These are phyloP conservation scores for Pararge aegeria DNA, from an alignment of 1,140 invertebrate genomes.

Conservation along the genomic window DNA sequence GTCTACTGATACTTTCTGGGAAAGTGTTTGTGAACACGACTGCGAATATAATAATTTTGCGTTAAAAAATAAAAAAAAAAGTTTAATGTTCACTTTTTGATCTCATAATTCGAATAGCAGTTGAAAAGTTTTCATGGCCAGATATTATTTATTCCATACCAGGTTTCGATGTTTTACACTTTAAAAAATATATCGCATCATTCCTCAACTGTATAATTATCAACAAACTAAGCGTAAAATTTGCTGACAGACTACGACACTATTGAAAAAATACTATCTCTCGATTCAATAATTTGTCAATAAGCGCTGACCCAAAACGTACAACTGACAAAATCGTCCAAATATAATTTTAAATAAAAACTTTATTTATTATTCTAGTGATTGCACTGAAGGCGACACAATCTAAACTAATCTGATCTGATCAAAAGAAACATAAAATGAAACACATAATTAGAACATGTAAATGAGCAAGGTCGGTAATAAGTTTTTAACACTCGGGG, in stretches of 20 bases:
- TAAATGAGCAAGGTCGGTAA: constrained; percentile 25
- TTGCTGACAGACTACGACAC: constrained; percentile 43
- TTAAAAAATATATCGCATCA: constrained; percentile 26
- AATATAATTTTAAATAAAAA: constrained; percentile 13
- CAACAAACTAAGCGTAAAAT: constrained; percentile 57
- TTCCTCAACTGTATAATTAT: constrained; percentile 69
- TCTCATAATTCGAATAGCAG: too few relatives aligned
- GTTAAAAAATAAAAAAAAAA: too few relatives aligned
- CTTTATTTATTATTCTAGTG: constrained; percentile 10
- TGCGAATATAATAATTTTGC: too few relatives aligned
- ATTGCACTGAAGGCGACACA: constrained; percentile 25
- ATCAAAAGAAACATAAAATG: constrained; percentile 6
- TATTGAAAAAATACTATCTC: constrained; percentile 61
- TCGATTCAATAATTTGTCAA: constrained; percentile 18
- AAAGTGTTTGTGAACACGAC: too few relatives aligned
- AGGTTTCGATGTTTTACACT: constrained; percentile 16
- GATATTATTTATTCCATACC: constrained; percentile 1
- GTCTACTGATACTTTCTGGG: too few relatives aligned
- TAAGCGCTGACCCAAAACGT: constrained; percentile 8
- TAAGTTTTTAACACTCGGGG: neutral
- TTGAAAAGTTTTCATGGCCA: neutral
- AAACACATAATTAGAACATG: constrained; percentile 14
- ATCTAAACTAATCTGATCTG: constrained; percentile 21
- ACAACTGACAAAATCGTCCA: constrained; percentile 9
- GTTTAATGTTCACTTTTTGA: too few relatives aligned